Conservation (phyloP, 2,888 invertebrate species). For the Aelia acuminata region DNA sequence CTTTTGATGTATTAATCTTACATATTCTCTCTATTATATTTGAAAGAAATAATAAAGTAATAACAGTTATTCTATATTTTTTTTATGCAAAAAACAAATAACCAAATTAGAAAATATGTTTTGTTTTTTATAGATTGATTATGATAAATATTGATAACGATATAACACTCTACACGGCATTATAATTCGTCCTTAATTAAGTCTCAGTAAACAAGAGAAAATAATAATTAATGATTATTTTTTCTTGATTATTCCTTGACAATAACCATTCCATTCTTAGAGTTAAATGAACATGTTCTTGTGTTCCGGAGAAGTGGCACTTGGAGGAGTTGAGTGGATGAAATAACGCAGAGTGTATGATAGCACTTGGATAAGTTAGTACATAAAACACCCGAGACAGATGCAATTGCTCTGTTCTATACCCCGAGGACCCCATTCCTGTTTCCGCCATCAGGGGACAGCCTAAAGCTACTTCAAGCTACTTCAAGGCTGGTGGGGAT, state of each 20-base stretch:
- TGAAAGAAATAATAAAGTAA: too few relatives aligned
- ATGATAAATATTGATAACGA: too few relatives aligned
- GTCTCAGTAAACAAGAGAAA: too few relatives aligned
- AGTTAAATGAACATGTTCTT: background rate
- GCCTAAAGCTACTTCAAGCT: background rate
- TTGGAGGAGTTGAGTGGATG: background rate
- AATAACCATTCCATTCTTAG: background rate
- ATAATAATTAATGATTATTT: too few relatives aligned
- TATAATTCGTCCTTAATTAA: too few relatives aligned
- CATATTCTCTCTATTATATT: too few relatives aligned
- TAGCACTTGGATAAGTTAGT: constrained; percentile 15
- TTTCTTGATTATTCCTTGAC: background rate
- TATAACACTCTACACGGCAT: too few relatives aligned
- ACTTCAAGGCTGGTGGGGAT: background rate
- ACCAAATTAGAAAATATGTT: too few relatives aligned
- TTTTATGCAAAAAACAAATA: too few relatives aligned
- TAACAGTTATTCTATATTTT: too few relatives aligned
- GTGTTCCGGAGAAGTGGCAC: background rate
- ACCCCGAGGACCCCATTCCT: background rate
- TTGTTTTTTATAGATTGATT: too few relatives aligned
- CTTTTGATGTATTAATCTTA: too few relatives aligned
- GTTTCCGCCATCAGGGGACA: background rate
- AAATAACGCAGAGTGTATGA: background rate
- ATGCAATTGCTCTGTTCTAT: background rate
- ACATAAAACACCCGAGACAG: constrained; percentile 20